phyloP scores from a whole-genome alignment of 1,140 invertebrate genomes.

The Chlorops oryzae region DNA sequence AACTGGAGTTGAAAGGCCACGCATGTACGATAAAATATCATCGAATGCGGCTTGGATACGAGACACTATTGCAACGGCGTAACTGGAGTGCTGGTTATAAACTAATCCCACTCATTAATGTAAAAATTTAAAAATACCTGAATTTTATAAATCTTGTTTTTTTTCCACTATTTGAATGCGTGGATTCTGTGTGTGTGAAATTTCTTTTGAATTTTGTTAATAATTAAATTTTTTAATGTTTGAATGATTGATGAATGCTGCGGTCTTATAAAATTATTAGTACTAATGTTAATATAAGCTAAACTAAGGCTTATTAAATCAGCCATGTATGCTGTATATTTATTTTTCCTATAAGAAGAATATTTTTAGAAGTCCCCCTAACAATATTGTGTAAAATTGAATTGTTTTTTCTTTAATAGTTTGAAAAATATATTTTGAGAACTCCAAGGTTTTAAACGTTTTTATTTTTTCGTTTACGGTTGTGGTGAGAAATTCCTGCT shows the following conservation, averaged over 20 bases:
- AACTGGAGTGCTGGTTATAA: no score
- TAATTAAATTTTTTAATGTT: background rate
- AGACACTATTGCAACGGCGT: conserved; percentile 56
- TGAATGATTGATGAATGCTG: conserved; percentile 16
- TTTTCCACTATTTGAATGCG: background rate
- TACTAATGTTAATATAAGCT: background rate
- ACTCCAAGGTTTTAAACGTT: no score
- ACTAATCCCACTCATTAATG: background rate
- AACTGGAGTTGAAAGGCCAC: conserved; percentile 64
- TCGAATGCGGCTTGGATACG: conserved; percentile 76
- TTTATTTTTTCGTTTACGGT: no score
- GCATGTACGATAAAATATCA: conserved; percentile 73
- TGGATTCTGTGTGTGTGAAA: conserved; percentile 1
- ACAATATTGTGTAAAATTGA: no score
- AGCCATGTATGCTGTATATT: no score
- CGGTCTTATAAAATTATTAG: background rate
- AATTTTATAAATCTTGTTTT: conserved; percentile 6
- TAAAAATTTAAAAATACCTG: conserved; percentile 16
- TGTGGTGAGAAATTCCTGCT: no score
- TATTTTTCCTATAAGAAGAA: no score
- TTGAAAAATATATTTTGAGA: no score
- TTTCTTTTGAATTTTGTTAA: conserved; percentile 8
- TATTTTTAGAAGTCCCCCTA: no score
- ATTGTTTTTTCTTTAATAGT: no score
- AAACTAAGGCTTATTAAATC: background rate